Base-by-base conservation (phyloP, 2,113 vertebrate species). In the Muntiacus muntjak region DNA sequence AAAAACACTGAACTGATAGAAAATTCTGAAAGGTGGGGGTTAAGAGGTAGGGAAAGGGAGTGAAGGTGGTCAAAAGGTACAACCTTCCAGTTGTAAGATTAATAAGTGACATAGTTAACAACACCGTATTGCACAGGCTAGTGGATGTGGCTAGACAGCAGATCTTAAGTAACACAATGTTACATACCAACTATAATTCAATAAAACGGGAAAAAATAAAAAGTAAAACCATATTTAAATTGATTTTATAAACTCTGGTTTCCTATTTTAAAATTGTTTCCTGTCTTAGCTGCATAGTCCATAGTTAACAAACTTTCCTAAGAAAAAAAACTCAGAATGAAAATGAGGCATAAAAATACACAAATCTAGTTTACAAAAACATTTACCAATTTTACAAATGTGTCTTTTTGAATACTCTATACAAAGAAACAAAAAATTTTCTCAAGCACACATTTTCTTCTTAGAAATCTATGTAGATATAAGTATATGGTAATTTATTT, bases 161-260 rank as follows among this genome's bases (percentile, higher is more conserved):
- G 55, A 54, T 25, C 45, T 91, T 91, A 62, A 26, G 13, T 91
- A 91, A 82, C 40, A 62, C 33, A 91, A 30, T 64, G 57, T 62
- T 91, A 21, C n/a, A 40, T 40, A 47, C 52, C 89, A 82, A 17
- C 25, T 60, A 52, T 52, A 52, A 91, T n/a, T 60, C 21, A 82
- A 15, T 64, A 88, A 64, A 79, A 55, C 6, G 52, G 84, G 76
- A 43, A 81, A 47, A 91, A 81, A 36, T 50, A n/a, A 58, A 79
- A 79, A 62, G 33, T 81, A 60, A 76, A 58, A 58, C 33, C 9
- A 45, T 15, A 62, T 55, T 91, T 79, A 52, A 91, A 89, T 33
- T 86, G 5, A 62, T 81, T 94, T 92, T 94, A 89, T 89, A 57
- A 92, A 86, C n/a, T 93, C 57, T 85, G 25, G 54, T 43, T 93